phyloP scores from a whole-genome alignment of 2,797 vertebrate species.

The Otolemur crassicaudatus region DNA sequence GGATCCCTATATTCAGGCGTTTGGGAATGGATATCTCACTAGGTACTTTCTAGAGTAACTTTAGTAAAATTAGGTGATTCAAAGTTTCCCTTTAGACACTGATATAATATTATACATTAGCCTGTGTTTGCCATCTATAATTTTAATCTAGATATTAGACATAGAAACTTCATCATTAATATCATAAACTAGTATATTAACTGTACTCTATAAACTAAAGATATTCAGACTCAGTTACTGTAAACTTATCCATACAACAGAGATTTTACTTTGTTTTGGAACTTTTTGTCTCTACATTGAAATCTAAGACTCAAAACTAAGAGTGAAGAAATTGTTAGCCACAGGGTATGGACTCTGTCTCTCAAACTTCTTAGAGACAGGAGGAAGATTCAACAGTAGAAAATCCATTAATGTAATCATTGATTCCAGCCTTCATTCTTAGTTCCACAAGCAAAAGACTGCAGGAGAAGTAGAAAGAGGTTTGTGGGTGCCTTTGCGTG shows the following conservation, averaged over 20 bases:
- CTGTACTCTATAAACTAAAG: not conserved
- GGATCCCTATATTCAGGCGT: not conserved
- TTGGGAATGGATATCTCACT: not conserved
- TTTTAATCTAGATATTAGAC: not conserved
- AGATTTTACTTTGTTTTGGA: not conserved
- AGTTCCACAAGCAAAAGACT: not conserved
- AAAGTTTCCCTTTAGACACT: not conserved
- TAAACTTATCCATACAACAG: not conserved
- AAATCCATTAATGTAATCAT: not conserved
- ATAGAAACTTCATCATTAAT: not conserved
- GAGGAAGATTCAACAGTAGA: not conserved
- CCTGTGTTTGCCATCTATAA: not conserved
- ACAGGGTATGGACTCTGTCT: not conserved
- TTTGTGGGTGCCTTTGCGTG: not conserved
- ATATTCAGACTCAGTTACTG: not conserved
- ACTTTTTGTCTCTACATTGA: not conserved
- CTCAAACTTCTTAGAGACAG: not conserved
- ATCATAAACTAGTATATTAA: not conserved
- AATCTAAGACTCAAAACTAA: not conserved
- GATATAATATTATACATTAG: not conserved
- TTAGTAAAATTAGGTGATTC: not conserved
- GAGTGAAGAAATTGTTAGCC: not conserved
- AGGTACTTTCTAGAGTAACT: not conserved
- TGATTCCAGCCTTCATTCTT: not conserved
- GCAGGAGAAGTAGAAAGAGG: too few relatives aligned